Evolutionary conservation across 2,888 invertebrate species (phyloP), one percentile per base, ranked within the genome.

Genomic region (Ellobium chinense): DNA sequence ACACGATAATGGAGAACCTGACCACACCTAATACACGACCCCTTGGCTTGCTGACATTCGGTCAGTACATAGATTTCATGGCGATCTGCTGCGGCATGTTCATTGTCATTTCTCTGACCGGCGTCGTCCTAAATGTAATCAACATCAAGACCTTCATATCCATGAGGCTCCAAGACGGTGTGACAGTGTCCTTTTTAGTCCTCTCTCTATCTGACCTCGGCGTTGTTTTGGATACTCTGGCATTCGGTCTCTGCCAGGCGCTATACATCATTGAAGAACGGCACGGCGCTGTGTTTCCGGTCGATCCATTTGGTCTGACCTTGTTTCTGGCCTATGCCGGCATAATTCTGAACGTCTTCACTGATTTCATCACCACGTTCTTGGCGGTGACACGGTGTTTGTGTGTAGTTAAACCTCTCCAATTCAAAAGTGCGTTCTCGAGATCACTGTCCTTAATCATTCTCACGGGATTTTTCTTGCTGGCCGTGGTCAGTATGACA

Each of bases 351-450:
- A 14, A 58, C 34, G 60, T 31, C 1, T 31, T 58, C 31, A 58
- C 73, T 12, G 46, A 46, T 7, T 21, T 75, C 18, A 75, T 34
- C 24, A 63, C 74, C 5, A 37, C 63, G 0, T 62, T n/a, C n/a
- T n/a, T 75, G 18, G 69, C 69, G 21, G 29, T 69, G 5, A 46
- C 69, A 4, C 69, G 69, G 14, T 46, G 46, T 29, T 54, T 62
- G 63, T 63, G 74, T 46, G 46, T 62, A 1, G 63, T 37, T n/a
- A 75, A 29, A 63, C 74, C 74, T 1, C 63, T 75, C 3, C 63
- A 63, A 2, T 75, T 75, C 58, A 75, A 63, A 29, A 46, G 63
- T 31, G 29, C 36, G 5, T 75, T 75, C 27, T 39, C 37, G 18
- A 29, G 46, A 46, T 31, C n/a, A 2, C 39, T 27, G 46, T 27